These are phyloP conservation scores for Drosophila ficusphila DNA, from an alignment of 1,140 invertebrate species.

Conservation along the genomic window DNA sequence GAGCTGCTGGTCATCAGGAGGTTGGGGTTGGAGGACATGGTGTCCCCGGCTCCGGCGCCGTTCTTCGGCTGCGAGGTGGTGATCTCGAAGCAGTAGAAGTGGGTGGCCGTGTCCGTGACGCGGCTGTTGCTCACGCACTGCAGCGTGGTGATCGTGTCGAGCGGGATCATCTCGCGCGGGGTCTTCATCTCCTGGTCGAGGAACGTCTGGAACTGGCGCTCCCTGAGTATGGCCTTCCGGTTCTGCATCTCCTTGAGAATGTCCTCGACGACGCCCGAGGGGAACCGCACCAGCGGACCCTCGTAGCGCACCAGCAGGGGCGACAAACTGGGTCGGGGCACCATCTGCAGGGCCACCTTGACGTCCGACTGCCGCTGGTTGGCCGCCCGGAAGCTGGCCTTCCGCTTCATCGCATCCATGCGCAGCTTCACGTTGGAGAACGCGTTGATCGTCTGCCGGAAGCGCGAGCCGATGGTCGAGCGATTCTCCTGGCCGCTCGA, in stretches of 20 bases:
- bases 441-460: conserved; percentile 64
- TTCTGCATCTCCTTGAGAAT: conserved; percentile 85
- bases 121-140: conserved; percentile 87
- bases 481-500: conserved; percentile 25
- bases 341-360: conserved; percentile 76
- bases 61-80: conserved; percentile 81
- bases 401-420: conserved; percentile 74
- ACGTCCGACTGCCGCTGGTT: conserved; percentile 55
- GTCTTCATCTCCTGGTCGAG: conserved; percentile 85
- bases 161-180: conserved; percentile 86
- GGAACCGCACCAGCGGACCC: conserved; percentile 77
- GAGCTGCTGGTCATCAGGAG: conserved; percentile 73
- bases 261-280: conserved; percentile 85
- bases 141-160: conserved; percentile 86
- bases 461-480: conserved; percentile 51
- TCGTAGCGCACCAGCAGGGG: conserved; percentile 73
- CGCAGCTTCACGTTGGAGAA: conserved; percentile 70
- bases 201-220: conserved; percentile 86
- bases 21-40: conserved; percentile 80
- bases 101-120: conserved; percentile 85
- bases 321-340: conserved; percentile 73
- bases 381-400: conserved; percentile 61
- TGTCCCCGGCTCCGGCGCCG: conserved; percentile 18
- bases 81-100: conserved; percentile 82
- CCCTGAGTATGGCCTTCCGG: conserved; percentile 85